These are phyloP conservation scores for Drosophila ficusphila DNA, from an alignment of 1,140 invertebrate genomes.

Conservation along the genomic window DNA sequence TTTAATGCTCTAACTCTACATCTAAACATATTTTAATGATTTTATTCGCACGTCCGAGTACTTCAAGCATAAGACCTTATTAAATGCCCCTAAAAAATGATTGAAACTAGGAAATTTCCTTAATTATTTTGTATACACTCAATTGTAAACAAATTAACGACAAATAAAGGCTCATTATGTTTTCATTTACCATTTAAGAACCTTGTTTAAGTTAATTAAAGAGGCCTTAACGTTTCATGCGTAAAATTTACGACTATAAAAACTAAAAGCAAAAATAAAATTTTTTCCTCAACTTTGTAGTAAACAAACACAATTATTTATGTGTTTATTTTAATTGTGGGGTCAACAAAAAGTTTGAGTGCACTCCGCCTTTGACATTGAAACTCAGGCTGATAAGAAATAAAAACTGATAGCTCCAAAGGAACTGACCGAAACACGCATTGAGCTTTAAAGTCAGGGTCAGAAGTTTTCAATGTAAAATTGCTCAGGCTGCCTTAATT, in stretches of 20 bases:
- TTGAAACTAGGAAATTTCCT: too few relatives aligned
- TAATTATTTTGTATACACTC: background rate
- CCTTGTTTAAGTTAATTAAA: background rate
- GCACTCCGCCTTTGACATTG: conserved; percentile 29
- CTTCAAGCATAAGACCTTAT: too few relatives aligned
- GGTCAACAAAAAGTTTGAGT: conserved; percentile 3
- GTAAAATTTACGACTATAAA: background rate
- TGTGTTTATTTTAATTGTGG: background rate
- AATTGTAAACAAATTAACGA: background rate
- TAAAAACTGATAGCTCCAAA: conserved; percentile 15
- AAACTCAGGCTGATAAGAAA: conserved; percentile 24
- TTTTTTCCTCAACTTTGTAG: background rate
- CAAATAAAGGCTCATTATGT: background rate
- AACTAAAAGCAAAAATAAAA: background rate
- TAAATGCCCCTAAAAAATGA: too few relatives aligned
- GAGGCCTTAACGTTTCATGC: background rate
- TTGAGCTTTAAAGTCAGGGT: conserved; percentile 18
- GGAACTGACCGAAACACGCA: conserved; percentile 26
- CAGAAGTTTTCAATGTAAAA: conserved; percentile 2
- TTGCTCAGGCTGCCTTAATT: background rate
- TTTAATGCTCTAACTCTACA: too few relatives aligned
- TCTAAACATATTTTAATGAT: too few relatives aligned
- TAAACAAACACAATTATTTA: background rate
- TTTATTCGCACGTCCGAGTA: too few relatives aligned
- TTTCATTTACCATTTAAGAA: too few relatives aligned